Evolutionary conservation across 1,140 invertebrate genomes (phyloP), one percentile per base, ranked within the genome.

Genomic region (Leptoteleia sp.): DNA sequence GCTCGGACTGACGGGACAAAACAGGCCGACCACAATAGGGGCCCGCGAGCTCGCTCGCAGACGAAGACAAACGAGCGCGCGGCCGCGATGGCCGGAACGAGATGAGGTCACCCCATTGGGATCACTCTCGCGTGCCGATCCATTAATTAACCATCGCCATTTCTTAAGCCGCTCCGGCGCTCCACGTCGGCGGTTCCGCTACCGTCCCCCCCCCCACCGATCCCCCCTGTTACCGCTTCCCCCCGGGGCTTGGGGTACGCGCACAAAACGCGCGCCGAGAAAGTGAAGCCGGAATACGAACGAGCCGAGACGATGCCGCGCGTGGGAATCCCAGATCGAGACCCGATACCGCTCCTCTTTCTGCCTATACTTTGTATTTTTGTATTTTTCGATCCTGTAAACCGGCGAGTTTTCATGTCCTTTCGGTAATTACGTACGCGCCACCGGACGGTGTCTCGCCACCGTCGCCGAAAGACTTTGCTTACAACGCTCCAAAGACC

Each of bases 1-100:
- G 65, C 76, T 72, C 59, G 83, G 86, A 89, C 87, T 88, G 87
- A 89, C 86, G 87, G 88, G 84, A 88, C 88, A 88, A 88, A 88
- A 88, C 87, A 84, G 72, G 79, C 59, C 72, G 76, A 81, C 81
- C 61, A 89, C 87, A 88, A 88, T 86, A 84, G 85, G 76, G 52
- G 73, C 55, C 76, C 79, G 82, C 79, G 73, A 82, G 70, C 82
- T 76, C 65, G 54, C 25, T 80, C 81, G 73, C 76, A 73, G 76
- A 73, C 50, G 76, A 78, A 76, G 70, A 81, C 50, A 62, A 72
- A 73, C 65, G 42, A 70, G 37, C 40, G 59, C 11, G 8, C 15
- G n/a, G 37, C 13, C 35, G 55, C 55, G 65, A 52, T 42, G 52
- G 19, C 35, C 67, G 68, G 62, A 79, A 75, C 47, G 79, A 82